phyloP scores from a whole-genome alignment of 2,113 vertebrate genomes.

The Raja brachyura region DNA sequence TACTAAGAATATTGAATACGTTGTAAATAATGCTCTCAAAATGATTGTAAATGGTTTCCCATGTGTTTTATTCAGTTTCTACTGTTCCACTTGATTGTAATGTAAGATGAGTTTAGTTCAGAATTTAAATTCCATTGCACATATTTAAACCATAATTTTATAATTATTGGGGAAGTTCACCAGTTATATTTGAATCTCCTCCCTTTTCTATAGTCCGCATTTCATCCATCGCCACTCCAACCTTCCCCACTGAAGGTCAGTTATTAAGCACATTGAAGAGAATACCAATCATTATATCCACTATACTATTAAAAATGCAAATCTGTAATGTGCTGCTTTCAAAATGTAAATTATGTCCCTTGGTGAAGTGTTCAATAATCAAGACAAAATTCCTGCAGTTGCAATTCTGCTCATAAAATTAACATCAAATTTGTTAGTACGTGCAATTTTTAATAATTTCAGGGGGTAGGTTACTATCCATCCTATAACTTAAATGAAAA shows the following conservation, averaged over 20 bases:
- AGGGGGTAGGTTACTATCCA: not conserved
- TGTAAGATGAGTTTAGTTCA: not conserved
- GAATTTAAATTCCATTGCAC: not conserved
- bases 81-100: not conserved
- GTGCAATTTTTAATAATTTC: not conserved
- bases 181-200: not conserved
- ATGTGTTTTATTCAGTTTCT: not conserved
- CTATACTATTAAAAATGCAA: not conserved
- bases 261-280: not conserved
- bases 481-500: not conserved
- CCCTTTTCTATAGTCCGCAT: not conserved
- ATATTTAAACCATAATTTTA: not conserved
- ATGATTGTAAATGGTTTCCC: not conserved
- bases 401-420: not conserved
- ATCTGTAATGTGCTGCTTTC: not conserved
- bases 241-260: not conserved
- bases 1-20: not conserved
- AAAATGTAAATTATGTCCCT: not conserved
- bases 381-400: not conserved
- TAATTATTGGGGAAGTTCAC: not conserved
- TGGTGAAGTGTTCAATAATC: not conserved
- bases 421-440: not conserved
- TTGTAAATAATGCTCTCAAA: not conserved
- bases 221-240: no score
- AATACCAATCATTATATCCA: not conserved